phyloP scores from a whole-genome alignment of 2,113 vertebrate species.

The Theristicus caerulescens region DNA sequence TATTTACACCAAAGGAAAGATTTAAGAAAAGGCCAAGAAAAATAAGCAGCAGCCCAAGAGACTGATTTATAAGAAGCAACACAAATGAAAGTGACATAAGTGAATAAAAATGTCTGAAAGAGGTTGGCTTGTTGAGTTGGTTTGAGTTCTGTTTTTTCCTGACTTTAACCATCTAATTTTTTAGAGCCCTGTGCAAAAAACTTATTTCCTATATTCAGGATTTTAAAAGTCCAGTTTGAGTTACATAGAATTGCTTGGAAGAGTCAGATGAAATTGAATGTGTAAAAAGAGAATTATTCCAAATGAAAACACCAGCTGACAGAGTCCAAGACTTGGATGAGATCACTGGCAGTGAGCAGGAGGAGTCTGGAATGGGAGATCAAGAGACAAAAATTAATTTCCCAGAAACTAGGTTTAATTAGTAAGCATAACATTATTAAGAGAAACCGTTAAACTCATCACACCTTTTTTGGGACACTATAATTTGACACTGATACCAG shows the following conservation, averaged over 20 bases:
- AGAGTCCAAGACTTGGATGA: neutral
- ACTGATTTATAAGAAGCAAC: neutral
- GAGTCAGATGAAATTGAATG: neutral
- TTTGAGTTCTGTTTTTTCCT: neutral
- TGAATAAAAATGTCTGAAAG: constrained; percentile 17
- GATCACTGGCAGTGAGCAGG: neutral
- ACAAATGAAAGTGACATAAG: constrained; percentile 28
- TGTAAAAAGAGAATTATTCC: neutral
- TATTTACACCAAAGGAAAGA: constrained; percentile 19
- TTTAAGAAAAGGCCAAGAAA: constrained; percentile 45
- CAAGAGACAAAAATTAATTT: neutral
- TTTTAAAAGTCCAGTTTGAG: neutral
- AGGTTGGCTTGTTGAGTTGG: neutral
- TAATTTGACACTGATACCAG: neutral
- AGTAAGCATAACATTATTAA: neutral
- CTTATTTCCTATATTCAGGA: neutral
- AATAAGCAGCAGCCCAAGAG: constrained; percentile 27
- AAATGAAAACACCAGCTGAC: neutral
- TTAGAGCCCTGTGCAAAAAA: neutral
- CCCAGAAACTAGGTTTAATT: neutral
- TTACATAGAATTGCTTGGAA: neutral
- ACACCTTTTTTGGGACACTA: neutral
- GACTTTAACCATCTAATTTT: neutral
- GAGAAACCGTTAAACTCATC: neutral
- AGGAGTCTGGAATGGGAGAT: neutral